These are phyloP conservation scores for Tyto alba DNA, from an alignment of 2,113 vertebrate species.

Conservation along the genomic window DNA sequence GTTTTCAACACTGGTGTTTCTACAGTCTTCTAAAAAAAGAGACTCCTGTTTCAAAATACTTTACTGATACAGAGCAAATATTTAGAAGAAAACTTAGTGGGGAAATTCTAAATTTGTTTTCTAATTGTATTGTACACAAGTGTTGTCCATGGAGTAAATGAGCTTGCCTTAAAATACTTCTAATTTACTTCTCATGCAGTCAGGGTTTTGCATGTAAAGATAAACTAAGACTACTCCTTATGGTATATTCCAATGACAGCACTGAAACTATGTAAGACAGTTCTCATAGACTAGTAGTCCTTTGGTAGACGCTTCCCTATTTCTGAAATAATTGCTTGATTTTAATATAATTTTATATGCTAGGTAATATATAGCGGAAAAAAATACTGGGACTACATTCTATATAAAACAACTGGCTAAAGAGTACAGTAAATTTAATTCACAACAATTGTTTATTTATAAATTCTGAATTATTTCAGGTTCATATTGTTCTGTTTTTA, in stretches of 20 bases:
- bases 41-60: not conserved
- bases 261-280: not conserved
- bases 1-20: not conserved
- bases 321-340: not conserved
- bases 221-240: not conserved
- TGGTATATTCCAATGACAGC: not conserved
- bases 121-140: not conserved
- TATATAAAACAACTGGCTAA: not conserved
- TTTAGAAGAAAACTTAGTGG: no score
- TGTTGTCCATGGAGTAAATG: not conserved
- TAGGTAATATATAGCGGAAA: not conserved
- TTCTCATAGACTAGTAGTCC: not conserved
- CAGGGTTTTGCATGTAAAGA: not conserved
- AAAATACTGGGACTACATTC: not conserved
- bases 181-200: not conserved
- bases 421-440: not conserved
- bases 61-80: no score
- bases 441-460: not conserved
- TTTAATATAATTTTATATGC: not conserved
- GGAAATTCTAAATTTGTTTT: not conserved
- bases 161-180: not conserved
- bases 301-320: not conserved
- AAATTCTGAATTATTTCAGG: not conserved
- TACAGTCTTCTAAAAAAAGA: not conserved
- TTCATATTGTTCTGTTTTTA: not conserved